Evolutionary conservation across 2,888 invertebrate species (phyloP), one percentile per base, ranked within the genome.

Genomic region (Myopa testacea): DNA sequence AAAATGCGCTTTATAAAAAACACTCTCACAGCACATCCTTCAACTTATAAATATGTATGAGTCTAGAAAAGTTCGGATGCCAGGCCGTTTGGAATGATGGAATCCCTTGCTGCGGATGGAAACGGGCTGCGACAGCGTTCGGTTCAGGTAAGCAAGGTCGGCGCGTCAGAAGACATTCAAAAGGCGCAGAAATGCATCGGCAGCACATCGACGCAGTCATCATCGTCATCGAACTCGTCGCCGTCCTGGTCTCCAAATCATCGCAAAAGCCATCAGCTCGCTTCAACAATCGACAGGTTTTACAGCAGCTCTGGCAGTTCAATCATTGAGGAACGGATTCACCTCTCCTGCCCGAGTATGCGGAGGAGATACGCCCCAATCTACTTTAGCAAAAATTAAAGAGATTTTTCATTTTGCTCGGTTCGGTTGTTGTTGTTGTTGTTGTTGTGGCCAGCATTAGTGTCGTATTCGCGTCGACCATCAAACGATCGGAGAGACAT

Each of bases 31-130:
- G 80, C 82, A 82, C 82, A 84, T 82, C 83, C 84, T 81, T 82
- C 81, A 84, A 82, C 86, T 85, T 85, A 85, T 85, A 85, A 85
- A 85, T 85, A 85, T 85, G 86, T 86, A 85, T 85, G 85, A 85
- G 83, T 85, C 86, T 82, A 81, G 85, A 86, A 85, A 85, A 75
- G 75, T 75, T 75, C 38, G 58, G 60, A 68, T 75, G 63, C 65
- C 37, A n/a, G 71, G 4, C 70, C 55, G 73, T 38, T 19, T 26
- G 26, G 40, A 60, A 55, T 86, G 86, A 85, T 85, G 86, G 85
- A 85, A 86, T 85, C 85, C 85, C 85, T 85, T 83, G 73, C 55
- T 50, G 50, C 50, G 50, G 50, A 10, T 14, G 50, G 10, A 14
- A 14, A 50, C 50, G 10, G 55, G 10, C 55, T n/a, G 40, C 69